Percentiles rank a stretch among this genome's conserved stretches.
Conservation (phyloP, 2,888 invertebrate species). For the Coecobrya sp. region DNA sequence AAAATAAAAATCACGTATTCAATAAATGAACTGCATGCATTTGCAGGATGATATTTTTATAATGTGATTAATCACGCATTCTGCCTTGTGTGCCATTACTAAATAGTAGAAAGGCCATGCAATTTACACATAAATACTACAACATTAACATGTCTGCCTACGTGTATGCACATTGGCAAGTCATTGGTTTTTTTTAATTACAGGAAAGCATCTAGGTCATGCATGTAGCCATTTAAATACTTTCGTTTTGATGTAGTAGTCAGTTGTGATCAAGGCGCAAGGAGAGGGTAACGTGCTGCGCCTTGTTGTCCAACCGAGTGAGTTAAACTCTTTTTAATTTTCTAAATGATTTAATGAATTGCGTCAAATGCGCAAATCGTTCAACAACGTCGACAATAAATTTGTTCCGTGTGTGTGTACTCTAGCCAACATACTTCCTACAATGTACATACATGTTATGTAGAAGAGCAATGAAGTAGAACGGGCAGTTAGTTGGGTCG, state of each 20-base stretch:
- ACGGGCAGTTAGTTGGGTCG: too few species aligned
- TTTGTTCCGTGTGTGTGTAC: background rate
- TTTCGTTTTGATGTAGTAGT: slow-evolving; percentile 26
- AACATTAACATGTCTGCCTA: slow-evolving; percentile 2
- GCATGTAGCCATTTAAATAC: background rate
- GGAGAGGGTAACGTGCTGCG: background rate
- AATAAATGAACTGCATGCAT: slow-evolving; percentile 25
- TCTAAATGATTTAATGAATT: slow-evolving; percentile 56
- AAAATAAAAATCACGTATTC: slow-evolving; percentile 16
- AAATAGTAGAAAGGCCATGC: background rate
- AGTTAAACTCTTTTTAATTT: slow-evolving; percentile 37
- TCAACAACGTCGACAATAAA: slow-evolving; percentile 44
- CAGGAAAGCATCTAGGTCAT: slow-evolving; percentile 38
- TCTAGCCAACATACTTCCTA: background rate
- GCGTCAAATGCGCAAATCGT: slow-evolving; percentile 32
- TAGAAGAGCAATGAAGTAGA: too few species aligned
- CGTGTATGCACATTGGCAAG: background rate
- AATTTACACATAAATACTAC: slow-evolving; percentile 32
- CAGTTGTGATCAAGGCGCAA: background rate
- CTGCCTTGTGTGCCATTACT: background rate
- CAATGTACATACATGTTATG: background rate
- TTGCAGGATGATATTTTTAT: slow-evolving; percentile 22
- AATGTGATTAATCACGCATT: slow-evolving; percentile 52
- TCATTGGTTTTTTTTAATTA: slow-evolving; percentile 39
- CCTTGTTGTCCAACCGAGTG: background rate